These are phyloP conservation scores for Selene dorsalis DNA, from an alignment of 2,797 vertebrate genomes.

Conservation along the genomic window DNA sequence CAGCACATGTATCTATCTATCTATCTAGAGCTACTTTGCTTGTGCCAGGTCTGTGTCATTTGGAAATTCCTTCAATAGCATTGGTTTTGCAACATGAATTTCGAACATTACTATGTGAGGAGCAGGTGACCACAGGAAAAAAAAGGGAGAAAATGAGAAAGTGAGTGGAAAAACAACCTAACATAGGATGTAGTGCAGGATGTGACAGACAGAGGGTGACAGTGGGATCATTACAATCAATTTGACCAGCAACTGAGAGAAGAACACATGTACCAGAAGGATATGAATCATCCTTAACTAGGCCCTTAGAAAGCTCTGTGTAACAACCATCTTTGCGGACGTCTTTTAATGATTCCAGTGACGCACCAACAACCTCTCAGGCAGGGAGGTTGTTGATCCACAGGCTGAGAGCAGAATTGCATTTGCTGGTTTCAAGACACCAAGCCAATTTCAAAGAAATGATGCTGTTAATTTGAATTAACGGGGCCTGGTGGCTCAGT, in stretches of 20 bases:
- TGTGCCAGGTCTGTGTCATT: conserved; percentile 22
- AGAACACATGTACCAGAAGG: conserved; percentile 4
- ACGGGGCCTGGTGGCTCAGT: conserved; percentile 34
- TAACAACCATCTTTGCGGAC: conserved; percentile 1
- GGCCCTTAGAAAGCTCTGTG: neutral
- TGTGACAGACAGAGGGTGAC: neutral
- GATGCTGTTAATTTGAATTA: conserved; percentile 30
- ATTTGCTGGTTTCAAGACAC: conserved; percentile 43
- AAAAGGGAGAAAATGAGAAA: neutral
- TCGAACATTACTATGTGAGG: neutral
- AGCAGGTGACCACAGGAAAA: too few relatives aligned
- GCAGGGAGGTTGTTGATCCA: conserved; percentile 1
- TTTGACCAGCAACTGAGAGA: conserved; percentile 14
- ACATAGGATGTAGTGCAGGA: neutral
- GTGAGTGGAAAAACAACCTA: neutral
- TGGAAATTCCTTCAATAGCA: conserved; percentile 24
- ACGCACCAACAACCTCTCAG: conserved; percentile 24
- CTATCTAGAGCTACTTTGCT: too few relatives aligned
- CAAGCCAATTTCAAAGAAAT: conserved; percentile 42
- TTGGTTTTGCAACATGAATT: neutral
- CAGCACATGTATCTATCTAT: too few relatives aligned
- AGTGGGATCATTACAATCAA: neutral
- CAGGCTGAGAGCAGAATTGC: conserved; percentile 32
- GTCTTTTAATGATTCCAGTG: conserved; percentile 38
- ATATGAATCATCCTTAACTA: conserved; percentile 3